Evolutionary conservation across 2,888 invertebrate genomes (phyloP), one percentile per base, ranked within the genome.

Genomic region (Hemicrepidius hirtus): DNA sequence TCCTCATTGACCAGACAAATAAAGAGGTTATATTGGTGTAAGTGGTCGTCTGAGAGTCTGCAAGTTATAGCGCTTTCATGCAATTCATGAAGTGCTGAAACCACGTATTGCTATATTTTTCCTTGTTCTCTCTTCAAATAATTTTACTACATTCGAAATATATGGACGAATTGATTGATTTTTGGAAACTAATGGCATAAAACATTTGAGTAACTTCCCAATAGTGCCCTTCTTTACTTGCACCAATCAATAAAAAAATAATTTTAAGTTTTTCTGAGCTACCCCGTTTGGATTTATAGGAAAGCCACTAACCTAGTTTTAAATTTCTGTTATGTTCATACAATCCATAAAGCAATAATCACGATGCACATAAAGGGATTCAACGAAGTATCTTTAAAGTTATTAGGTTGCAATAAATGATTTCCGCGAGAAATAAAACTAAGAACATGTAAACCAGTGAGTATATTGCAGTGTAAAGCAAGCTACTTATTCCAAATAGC

Each of bases 1-100:
- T 63, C 46, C 32, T 44, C 46, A 49, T 37, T 35, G 37, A 57
- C 37, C 37, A 35, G 37, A 12, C 37, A 49, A 55, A 55, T 40
- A 59, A 62, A 28, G 44, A 20, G 62, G 62, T 62, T 37, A 44
- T 37, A 44, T 62, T 62, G 62, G 21, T 37, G 44, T 9, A 28
- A 35, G 44, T 40, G 49, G 50, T 32, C 49, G 59, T 40, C 40
- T 13, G 18, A 24, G 62, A 59, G 62, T 16, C 37, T 50, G 65
- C 65, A 55, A 35, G 32, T 55, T n/a, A n/a, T n/a, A n/a, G 55
- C 32, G 32, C 32, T 16, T 55, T 55, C 18, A 12, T 18, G 55
- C 21, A 49, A 21, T 49, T 49, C 49, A 49, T 49, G 49, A 49
- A 21, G 18, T 12, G 9, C n/a, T 49, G 49, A 49, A 49, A 49